Conservation (phyloP, 2,797 vertebrate species). For the Serranus cabrilla region DNA sequence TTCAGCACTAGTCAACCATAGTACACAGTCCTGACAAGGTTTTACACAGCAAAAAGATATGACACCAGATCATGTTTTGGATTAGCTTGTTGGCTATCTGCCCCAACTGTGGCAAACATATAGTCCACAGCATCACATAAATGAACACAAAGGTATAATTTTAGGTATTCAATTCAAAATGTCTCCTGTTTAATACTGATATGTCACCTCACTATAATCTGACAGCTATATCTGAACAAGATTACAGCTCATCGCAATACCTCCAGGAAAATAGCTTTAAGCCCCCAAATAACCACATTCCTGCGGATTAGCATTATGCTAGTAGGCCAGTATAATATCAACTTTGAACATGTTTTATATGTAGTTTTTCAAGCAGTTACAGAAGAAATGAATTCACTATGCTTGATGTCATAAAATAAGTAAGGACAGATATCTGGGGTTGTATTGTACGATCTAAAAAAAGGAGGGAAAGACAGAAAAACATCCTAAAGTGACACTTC, state of each 20-base stretch:
- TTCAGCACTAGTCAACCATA: slow-evolving; percentile 45
- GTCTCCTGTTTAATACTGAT: slow-evolving; percentile 26
- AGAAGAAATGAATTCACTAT: neutral
- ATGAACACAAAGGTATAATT: slow-evolving; percentile 26
- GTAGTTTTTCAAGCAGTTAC: neutral
- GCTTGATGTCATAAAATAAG: slow-evolving; percentile 20
- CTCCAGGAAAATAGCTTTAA: slow-evolving; percentile 29
- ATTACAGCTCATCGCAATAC: slow-evolving; percentile 25
- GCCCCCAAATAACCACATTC: slow-evolving; percentile 25
- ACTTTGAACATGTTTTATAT: slow-evolving; percentile 30
- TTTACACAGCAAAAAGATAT: slow-evolving; percentile 20
- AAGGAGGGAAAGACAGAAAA: neutral
- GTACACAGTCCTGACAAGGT: slow-evolving; percentile 46
- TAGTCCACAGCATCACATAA: slow-evolving; percentile 14
- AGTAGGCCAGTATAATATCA: slow-evolving; percentile 12
- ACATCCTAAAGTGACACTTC: slow-evolving; percentile 51
- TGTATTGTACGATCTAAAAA: slow-evolving; percentile 13
- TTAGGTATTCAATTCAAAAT: slow-evolving; percentile 16
- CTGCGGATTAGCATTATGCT: slow-evolving; percentile 17
- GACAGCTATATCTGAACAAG: slow-evolving; percentile 43
- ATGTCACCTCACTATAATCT: slow-evolving; percentile 35
- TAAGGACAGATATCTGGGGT: neutral
- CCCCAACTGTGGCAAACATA: neutral
- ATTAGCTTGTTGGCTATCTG: slow-evolving; percentile 42
- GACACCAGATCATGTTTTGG: slow-evolving; percentile 46